Percentiles rank a stretch among this genome's conserved stretches.
Evolutionary conservation across 2,797 vertebrate species (phyloP).

Genomic region (Enoplosus armatus): DNA sequence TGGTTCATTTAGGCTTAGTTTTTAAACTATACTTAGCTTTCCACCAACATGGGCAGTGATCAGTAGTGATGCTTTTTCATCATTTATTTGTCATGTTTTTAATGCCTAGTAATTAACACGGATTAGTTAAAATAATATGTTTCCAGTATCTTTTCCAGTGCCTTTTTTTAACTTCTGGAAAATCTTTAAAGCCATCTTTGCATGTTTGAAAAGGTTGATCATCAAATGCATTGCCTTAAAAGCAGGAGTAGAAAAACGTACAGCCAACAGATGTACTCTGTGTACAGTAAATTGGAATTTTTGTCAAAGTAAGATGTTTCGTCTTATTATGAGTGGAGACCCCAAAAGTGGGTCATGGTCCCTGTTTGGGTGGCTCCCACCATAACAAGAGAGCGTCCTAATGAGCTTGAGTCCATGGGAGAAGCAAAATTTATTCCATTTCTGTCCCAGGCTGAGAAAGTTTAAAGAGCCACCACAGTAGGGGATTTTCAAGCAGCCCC

Average conservation of each 20-base stretch:
- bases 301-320: slow-evolving; percentile 47
- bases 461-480: slow-evolving; percentile 77
- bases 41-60: not conserved
- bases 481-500: slow-evolving; percentile 76
- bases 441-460: slow-evolving; percentile 72
- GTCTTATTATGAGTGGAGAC: slow-evolving; percentile 42
- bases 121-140: not conserved
- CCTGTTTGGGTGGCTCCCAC: slow-evolving; percentile 58
- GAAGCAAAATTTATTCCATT: slow-evolving; percentile 73
- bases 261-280: not conserved
- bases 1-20: not conserved
- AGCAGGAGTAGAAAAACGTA: not conserved
- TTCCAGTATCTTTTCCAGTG: not conserved
- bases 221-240: not conserved
- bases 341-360: slow-evolving; percentile 72
- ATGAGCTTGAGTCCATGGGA: slow-evolving; percentile 72
- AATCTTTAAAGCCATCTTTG: not conserved
- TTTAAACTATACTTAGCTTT: not conserved
- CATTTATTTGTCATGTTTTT: not conserved
- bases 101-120: not conserved
- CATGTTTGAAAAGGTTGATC: slow-evolving; percentile 5
- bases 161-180: not conserved
- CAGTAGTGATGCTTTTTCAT: not conserved
- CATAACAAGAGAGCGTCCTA: slow-evolving; percentile 70
- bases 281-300: slow-evolving; percentile 15